phyloP scores from a whole-genome alignment of 2,888 invertebrate genomes.

The Maniola hyperantus region DNA sequence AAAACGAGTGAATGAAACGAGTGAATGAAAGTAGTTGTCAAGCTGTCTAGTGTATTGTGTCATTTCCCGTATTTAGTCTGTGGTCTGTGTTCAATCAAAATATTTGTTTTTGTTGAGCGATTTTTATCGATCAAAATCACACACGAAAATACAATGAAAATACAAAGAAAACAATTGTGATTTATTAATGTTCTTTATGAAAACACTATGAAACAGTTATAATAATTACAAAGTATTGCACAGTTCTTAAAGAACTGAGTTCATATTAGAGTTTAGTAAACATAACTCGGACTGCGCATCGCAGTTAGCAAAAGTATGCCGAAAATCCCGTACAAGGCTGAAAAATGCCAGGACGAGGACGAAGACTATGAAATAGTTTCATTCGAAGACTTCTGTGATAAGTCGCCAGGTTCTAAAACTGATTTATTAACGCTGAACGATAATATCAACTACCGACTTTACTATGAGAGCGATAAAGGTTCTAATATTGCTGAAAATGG shows the following conservation, averaged over 20 bases:
- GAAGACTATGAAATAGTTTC: conserved; percentile 81
- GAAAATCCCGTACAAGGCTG: conserved; percentile 74
- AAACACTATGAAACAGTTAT: background rate
- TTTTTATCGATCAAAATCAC: too few relatives aligned
- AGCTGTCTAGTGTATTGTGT: too few relatives aligned
- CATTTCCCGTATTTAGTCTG: too few relatives aligned
- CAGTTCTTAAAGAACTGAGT: background rate
- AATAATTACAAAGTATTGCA: background rate
- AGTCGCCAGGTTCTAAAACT: conserved; percentile 75
- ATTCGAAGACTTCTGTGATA: conserved; percentile 84
- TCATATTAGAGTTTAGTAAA: background rate
- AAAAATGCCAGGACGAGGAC: conserved; percentile 65
- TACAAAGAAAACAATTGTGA: too few relatives aligned
- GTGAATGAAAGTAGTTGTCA: too few relatives aligned
- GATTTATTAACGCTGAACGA: conserved; percentile 81
- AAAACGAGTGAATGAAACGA: too few relatives aligned
- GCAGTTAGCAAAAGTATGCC: conserved; percentile 59
- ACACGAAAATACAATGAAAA: too few relatives aligned
- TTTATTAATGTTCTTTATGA: background rate
- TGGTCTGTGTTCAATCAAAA: too few relatives aligned
- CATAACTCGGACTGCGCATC: conserved; percentile 26
- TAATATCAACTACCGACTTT: conserved; percentile 78
- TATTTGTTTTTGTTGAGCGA: too few relatives aligned
- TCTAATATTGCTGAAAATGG: conserved; percentile 59
- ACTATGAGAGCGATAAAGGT: conserved; percentile 68